These are phyloP conservation scores for Chloebia gouldiae DNA, from an alignment of 2,113 vertebrate species.

Conservation along the genomic window DNA sequence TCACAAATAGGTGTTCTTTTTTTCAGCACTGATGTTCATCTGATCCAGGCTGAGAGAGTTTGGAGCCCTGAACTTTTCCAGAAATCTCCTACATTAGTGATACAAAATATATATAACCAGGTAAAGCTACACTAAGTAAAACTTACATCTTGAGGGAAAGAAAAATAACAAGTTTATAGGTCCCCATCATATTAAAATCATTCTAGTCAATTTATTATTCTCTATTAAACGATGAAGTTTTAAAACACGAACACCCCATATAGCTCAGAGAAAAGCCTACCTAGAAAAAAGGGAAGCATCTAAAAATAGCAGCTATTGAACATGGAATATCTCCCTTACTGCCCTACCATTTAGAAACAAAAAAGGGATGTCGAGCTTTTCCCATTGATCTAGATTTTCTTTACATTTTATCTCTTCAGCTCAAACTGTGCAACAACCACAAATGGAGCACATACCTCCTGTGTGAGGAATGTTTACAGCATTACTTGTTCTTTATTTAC, in stretches of 20 bases:
- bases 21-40: not conserved
- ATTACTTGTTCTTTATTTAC: constrained; percentile 35
- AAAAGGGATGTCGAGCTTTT: constrained; percentile 54
- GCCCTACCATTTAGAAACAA: constrained; percentile 19
- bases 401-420: not conserved
- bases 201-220: not conserved
- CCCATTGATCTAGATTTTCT: constrained; percentile 45
- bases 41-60: not conserved
- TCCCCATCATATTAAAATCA: not conserved
- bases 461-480: constrained; percentile 36
- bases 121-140: not conserved
- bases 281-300: not conserved
- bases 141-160: not conserved
- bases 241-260: not conserved
- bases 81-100: not conserved
- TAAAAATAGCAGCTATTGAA: constrained; percentile 2
- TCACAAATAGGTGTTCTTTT: not conserved
- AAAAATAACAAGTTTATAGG: not conserved
- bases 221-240: not conserved
- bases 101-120: not conserved
- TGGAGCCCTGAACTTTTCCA: not conserved
- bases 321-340: not conserved
- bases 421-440: constrained; percentile 15
- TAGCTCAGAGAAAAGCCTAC: not conserved
- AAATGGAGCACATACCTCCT: constrained; percentile 28